These are phyloP conservation scores for Stenichneumon culpator DNA, from an alignment of 2,888 invertebrate genomes.

Conservation along the genomic window DNA sequence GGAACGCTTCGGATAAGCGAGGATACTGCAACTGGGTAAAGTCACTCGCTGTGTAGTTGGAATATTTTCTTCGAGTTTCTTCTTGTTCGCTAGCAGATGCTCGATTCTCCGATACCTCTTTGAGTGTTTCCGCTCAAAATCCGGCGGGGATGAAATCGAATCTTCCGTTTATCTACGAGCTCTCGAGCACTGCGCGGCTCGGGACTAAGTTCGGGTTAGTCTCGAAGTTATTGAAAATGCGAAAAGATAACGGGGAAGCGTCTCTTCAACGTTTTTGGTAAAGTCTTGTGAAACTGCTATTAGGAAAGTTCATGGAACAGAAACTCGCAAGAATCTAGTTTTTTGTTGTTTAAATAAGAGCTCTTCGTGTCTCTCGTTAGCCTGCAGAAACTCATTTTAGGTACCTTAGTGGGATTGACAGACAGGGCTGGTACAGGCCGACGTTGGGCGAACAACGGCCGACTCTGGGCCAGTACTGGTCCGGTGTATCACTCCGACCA, in stretches of 20 bases:
- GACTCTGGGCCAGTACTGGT: neutral
- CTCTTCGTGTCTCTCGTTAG: neutral
- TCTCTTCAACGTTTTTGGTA: neutral
- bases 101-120: constrained; percentile 21
- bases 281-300: neutral
- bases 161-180: constrained; percentile 9
- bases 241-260: neutral
- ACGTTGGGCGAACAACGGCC: neutral
- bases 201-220: neutral
- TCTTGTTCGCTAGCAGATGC: neutral
- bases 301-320: neutral
- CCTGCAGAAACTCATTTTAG: neutral
- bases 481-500: neutral
- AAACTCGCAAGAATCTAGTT: neutral
- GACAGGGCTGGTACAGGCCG: neutral
- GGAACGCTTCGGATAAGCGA: constrained; percentile 44
- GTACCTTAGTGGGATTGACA: neutral
- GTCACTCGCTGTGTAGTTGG: constrained; percentile 5
- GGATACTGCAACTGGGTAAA: neutral
- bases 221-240: neutral
- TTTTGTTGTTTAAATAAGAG: neutral
- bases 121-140: neutral
- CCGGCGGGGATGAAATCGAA: constrained; percentile 2
- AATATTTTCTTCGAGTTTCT: constrained; percentile 29
- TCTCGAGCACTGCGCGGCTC: neutral